phyloP scores from a whole-genome alignment of 2,113 vertebrate genomes.

The Eurypyga helias region DNA sequence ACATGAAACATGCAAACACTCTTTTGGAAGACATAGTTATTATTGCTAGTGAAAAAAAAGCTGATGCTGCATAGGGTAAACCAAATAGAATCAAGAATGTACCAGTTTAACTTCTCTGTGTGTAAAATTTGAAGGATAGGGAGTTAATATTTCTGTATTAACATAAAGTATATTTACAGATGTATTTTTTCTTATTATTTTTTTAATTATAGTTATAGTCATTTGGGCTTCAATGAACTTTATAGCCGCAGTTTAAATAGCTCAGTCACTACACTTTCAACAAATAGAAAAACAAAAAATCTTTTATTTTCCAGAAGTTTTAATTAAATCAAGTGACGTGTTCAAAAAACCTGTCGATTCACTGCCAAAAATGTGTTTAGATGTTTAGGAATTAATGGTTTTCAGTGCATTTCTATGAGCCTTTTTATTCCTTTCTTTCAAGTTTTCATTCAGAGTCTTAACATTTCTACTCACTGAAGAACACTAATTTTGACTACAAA shows the following conservation, averaged over 20 bases:
- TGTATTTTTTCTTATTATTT: background rate
- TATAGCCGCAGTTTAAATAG: background rate
- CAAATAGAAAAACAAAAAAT: accelerated
- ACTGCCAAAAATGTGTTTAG: background rate
- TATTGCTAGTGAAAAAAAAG: background rate
- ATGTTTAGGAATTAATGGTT: background rate
- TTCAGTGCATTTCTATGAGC: background rate
- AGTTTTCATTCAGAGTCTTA: background rate
- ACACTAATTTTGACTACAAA: background rate
- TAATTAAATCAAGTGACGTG: background rate
- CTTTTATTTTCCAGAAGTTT: background rate
- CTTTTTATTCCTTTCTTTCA: background rate
- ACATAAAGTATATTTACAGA: background rate
- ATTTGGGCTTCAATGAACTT: background rate
- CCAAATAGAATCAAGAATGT: background rate
- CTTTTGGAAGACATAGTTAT: background rate
- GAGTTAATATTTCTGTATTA: background rate
- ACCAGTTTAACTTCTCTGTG: background rate
- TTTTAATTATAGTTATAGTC: background rate
- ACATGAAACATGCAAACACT: background rate
- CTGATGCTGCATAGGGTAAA: background rate
- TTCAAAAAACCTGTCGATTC: background rate
- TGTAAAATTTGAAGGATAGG: background rate
- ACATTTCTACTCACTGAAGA: background rate
- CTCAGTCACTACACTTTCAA: background rate